These are phyloP conservation scores for Mobula hypostoma DNA, from an alignment of 2,113 vertebrate genomes.

Conservation along the genomic window DNA sequence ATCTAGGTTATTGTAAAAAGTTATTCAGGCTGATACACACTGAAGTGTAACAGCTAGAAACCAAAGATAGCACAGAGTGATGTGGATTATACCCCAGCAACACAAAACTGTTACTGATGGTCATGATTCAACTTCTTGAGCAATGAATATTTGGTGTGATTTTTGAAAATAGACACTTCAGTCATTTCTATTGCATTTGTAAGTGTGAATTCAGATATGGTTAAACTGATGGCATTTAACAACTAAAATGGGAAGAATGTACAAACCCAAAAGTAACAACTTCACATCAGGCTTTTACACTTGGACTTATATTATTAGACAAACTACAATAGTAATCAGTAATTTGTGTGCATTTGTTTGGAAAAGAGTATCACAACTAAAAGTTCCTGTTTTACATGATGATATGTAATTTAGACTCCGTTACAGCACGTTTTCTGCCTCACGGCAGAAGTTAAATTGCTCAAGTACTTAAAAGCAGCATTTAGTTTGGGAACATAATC, in stretches of 20 bases:
- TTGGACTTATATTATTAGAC: background rate
- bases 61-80: background rate
- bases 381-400: background rate
- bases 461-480: constrained; percentile 3
- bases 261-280: background rate
- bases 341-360: background rate
- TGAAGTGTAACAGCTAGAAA: background rate
- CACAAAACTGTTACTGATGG: background rate
- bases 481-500: background rate
- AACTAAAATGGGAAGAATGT: background rate
- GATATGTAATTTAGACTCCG: background rate
- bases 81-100: background rate
- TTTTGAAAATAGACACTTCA: background rate
- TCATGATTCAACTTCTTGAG: background rate
- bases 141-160: background rate
- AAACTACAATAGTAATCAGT: background rate
- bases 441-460: constrained; percentile 29
- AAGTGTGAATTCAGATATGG: background rate
- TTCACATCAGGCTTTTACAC: no score
- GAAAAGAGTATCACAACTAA: background rate
- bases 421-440: background rate
- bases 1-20: background rate
- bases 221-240: background rate
- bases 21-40: background rate
- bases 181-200: background rate